phyloP scores from a whole-genome alignment of 2,113 vertebrate species.

The Peucedramus taeniatus region DNA sequence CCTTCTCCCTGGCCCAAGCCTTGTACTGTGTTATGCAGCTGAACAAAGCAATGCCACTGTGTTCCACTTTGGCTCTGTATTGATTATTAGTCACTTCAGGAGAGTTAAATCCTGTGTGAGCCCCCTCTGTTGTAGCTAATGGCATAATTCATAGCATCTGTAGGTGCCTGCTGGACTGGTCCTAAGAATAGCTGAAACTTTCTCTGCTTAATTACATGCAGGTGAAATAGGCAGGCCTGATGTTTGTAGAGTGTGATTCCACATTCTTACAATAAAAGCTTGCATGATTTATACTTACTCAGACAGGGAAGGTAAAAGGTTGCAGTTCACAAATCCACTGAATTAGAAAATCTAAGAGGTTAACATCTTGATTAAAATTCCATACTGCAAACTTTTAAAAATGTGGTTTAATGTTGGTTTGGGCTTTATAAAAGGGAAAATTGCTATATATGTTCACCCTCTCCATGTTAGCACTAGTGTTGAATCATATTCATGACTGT shows the following conservation, averaged over 20 bases:
- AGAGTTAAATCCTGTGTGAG: neutral
- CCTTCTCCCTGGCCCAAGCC: neutral
- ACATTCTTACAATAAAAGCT: neutral
- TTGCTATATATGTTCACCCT: neutral
- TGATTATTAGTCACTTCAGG: neutral
- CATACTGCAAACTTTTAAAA: neutral
- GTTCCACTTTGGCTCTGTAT: neutral
- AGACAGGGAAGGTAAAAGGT: neutral
- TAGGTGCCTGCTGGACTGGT: neutral
- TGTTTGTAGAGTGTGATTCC: neutral
- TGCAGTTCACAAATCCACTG: neutral
- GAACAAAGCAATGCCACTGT: neutral
- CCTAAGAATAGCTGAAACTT: neutral
- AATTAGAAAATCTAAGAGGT: neutral
- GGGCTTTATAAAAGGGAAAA: neutral
- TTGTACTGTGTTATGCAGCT: neutral
- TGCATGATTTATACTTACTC: neutral
- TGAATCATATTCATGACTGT: neutral
- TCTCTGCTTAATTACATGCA: neutral
- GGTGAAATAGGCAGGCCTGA: constrained; percentile 2
- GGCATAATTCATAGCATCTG: constrained; percentile 11
- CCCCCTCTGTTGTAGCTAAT: neutral
- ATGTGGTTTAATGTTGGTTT: neutral
- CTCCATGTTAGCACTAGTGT: neutral
- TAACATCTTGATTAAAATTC: neutral